phyloP scores from a whole-genome alignment of 2,888 invertebrate species.

The Epirrita christyi region DNA sequence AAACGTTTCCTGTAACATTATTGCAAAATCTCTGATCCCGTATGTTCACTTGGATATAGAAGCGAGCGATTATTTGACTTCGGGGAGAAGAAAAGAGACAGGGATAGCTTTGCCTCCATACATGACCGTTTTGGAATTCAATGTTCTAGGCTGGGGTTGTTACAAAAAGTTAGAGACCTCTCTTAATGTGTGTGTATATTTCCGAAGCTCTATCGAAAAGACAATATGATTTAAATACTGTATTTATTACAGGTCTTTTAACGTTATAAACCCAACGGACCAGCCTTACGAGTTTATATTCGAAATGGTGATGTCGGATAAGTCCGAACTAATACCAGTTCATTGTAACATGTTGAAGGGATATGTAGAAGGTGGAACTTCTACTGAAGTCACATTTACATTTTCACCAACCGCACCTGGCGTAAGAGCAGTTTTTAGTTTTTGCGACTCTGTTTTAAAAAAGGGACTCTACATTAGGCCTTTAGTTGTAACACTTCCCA shows the following conservation, averaged over 20 bases:
- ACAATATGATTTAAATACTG: not conserved
- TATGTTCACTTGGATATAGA: constrained; percentile 89
- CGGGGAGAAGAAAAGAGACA: constrained; percentile 68
- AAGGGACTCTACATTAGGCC: no score
- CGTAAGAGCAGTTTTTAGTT: constrained; percentile 50
- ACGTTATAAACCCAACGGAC: constrained; percentile 87
- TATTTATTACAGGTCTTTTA: constrained; percentile 79
- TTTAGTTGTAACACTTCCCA: no score
- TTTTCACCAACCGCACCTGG: constrained; percentile 87
- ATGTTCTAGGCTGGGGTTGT: constrained; percentile 86
- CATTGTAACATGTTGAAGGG: constrained; percentile 86
- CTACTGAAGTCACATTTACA: constrained; percentile 85
- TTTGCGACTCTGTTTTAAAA: not conserved
- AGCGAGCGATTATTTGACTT: constrained; percentile 86
- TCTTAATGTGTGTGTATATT: not conserved
- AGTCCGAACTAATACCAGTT: constrained; percentile 79
- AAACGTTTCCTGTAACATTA: constrained; percentile 80
- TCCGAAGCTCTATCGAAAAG: not conserved
- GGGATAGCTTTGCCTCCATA: constrained; percentile 71
- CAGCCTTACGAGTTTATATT: constrained; percentile 86
- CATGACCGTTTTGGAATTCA: constrained; percentile 86
- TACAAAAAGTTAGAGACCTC: constrained; percentile 73
- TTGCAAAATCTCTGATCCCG: constrained; percentile 86
- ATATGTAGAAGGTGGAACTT: constrained; percentile 85
- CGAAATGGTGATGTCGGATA: constrained; percentile 75